Evolutionary conservation across 2,888 invertebrate genomes (phyloP).

Genomic region (Ypsolopha sequella): DNA sequence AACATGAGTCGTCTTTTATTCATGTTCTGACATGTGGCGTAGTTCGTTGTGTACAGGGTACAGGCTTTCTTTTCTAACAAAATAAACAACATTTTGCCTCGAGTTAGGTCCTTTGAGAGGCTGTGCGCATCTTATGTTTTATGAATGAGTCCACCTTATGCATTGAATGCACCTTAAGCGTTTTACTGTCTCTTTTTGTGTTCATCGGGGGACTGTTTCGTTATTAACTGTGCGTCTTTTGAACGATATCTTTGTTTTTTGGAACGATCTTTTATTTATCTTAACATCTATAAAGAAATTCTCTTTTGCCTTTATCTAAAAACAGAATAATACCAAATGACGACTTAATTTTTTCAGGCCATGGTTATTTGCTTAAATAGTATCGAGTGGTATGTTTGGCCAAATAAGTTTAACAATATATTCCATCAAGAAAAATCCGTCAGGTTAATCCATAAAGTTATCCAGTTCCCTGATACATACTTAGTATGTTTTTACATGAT

Average conservation of each 20-base stretch:
- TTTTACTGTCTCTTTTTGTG: neutral
- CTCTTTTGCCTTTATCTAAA: too few species aligned
- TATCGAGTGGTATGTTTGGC: too few species aligned
- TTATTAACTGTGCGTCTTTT: neutral
- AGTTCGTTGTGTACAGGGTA: constrained; percentile 51
- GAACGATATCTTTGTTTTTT: neutral
- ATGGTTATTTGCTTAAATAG: too few species aligned
- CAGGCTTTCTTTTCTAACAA: constrained; percentile 64
- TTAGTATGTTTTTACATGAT: too few species aligned
- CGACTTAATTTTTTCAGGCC: too few species aligned
- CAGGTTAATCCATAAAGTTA: too few species aligned
- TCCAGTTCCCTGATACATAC: too few species aligned
- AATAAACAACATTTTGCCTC: constrained; percentile 66
- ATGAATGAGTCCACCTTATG: constrained; percentile 55
- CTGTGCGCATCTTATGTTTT: constrained; percentile 54
- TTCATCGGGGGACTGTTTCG: neutral
- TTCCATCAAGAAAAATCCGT: too few species aligned
- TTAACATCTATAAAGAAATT: too few species aligned
- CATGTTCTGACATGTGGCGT: constrained; percentile 66
- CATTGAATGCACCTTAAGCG: constrained; percentile 22
- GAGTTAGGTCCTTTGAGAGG: constrained; percentile 63
- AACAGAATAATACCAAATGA: too few species aligned
- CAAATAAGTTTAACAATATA: too few species aligned
- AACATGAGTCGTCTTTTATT: constrained; percentile 67
- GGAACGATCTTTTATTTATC: too few species aligned